Conservation (phyloP, 2,888 invertebrate genomes). For the Temnothorax unifasciatus region DNA sequence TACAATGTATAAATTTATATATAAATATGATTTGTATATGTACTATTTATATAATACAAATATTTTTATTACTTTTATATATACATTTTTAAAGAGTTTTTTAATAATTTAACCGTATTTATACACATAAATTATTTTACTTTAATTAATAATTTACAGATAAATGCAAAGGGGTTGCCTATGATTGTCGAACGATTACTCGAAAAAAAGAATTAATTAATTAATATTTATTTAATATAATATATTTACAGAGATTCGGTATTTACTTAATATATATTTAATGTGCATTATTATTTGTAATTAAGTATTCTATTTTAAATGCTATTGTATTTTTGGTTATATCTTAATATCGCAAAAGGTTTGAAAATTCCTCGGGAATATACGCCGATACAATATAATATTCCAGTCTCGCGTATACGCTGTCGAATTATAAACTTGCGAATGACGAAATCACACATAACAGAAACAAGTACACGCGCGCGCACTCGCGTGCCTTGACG, state of each 20-base stretch:
- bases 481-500: conserved; percentile 62
- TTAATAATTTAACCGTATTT: not conserved
- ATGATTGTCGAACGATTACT: too few relatives aligned
- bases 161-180: too few relatives aligned
- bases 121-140: not conserved
- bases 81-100: not conserved
- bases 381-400: conserved; percentile 15
- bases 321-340: not conserved
- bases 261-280: not conserved
- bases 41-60: not conserved
- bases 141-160: too few relatives aligned
- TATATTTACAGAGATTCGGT: not conserved
- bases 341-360: not conserved
- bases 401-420: conserved; percentile 15
- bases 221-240: not conserved
- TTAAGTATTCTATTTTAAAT: not conserved
- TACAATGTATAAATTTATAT: not conserved
- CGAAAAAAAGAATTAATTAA: too few relatives aligned
- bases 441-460: conserved; percentile 9
- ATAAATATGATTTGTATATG: not conserved
- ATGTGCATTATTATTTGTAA: not conserved
- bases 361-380: not conserved
- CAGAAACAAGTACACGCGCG: not conserved
- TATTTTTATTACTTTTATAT: not conserved
- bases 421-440: not conserved